Evolutionary conservation across 64 coral and sea anemone species (phyloP).

Genomic region (Stichodactyla mertensii): DNA sequence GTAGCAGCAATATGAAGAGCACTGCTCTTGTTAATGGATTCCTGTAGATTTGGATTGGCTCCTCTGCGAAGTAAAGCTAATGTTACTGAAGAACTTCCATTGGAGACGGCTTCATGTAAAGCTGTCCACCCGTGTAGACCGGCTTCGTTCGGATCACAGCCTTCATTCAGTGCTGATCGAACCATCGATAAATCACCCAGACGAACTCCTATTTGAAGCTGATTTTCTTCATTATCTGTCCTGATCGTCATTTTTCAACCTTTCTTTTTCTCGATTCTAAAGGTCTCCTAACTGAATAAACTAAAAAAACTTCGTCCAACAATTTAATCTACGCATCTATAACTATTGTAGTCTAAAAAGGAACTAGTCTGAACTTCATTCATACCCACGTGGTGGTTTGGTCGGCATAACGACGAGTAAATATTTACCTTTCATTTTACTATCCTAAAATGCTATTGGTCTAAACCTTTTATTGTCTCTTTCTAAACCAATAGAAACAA

Average conservation of each 20-base stretch:
- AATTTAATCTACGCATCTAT: not conserved
- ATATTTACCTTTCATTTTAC: conserved; percentile 48
- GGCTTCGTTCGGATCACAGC: conserved; percentile 41
- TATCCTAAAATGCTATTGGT: not conserved
- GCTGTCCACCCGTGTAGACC: conserved; percentile 55
- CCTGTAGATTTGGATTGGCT: conserved; percentile 62
- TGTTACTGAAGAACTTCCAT: conserved; percentile 36
- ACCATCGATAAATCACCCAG: conserved; percentile 43
- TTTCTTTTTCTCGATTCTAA: not conserved
- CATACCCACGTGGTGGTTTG: not conserved
- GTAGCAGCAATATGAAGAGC: conserved; percentile 68
- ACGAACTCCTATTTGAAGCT: conserved; percentile 56
- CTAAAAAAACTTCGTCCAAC: not conserved
- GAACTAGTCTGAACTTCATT: not conserved
- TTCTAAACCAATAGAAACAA: conserved; percentile 31
- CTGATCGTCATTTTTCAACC: conserved; percentile 50
- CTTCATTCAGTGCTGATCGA: conserved; percentile 44
- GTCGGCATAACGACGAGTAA: conserved; percentile 43
- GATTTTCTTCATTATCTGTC: conserved; percentile 52
- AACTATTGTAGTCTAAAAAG: not conserved
- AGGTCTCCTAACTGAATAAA: not conserved
- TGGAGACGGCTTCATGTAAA: conserved; percentile 58
- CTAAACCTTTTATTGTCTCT: not conserved
- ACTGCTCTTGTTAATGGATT: conserved; percentile 43
- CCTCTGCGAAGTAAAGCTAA: conserved; percentile 52